A percentile compares a stretch with the other conserved stretches of the same genome.
Conservation (phyloP, 2,797 vertebrate species). For the Mormyrops attenuatus region DNA sequence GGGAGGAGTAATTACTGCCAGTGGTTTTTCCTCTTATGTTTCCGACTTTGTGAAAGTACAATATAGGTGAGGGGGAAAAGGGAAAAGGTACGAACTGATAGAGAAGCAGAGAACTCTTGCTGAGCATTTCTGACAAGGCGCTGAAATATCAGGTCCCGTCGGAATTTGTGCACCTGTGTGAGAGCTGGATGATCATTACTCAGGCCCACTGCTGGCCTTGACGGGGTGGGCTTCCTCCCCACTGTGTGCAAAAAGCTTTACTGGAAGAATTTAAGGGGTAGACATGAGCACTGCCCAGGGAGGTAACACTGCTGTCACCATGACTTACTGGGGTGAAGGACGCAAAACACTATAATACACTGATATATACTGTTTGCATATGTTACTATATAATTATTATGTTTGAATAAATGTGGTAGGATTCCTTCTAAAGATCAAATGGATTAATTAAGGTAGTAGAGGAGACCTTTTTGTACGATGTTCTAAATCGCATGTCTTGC, state of each 20-base stretch:
- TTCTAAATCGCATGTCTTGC: not conserved
- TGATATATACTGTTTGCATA: not conserved
- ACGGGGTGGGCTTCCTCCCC: not conserved
- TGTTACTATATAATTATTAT: not conserved
- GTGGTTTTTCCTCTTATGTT: constrained; percentile 28
- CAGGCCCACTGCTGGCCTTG: not conserved
- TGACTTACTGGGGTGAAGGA: not conserved
- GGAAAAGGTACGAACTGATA: not conserved
- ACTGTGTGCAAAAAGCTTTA: not conserved
- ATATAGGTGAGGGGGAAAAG: not conserved
- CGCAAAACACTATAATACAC: not conserved
- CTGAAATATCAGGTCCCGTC: not conserved
- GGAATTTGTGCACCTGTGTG: not conserved
- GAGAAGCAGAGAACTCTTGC: not conserved
- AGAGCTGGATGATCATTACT: not conserved
- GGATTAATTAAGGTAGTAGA: not conserved
- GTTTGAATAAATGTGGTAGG: not conserved
- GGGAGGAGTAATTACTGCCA: constrained; percentile 46
- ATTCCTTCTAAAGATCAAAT: not conserved
- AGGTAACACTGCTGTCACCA: not conserved
- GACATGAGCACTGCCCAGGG: not conserved
- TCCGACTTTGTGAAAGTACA: not conserved
- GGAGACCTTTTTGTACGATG: not conserved
- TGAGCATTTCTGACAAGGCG: not conserved
- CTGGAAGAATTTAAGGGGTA: not conserved